Conservation (phyloP, 2,888 invertebrate species). For the Pristionchus exspectatus region DNA sequence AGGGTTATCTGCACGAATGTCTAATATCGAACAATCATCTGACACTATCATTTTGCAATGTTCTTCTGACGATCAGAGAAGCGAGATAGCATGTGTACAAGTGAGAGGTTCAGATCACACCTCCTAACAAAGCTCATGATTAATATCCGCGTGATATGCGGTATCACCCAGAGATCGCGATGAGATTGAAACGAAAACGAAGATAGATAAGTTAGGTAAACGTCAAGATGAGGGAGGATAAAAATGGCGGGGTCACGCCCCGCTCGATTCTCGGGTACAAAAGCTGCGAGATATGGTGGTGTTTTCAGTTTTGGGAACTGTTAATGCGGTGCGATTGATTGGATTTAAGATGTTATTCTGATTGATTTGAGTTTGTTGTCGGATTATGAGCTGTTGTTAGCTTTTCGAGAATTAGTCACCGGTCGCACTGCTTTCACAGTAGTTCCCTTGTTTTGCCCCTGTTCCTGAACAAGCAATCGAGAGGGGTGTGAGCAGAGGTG, state of each 20-base stretch:
- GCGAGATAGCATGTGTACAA: no score
- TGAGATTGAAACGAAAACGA: not conserved
- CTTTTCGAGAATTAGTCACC: no score
- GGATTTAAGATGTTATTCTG: not conserved
- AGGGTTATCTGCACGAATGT: not conserved
- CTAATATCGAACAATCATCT: no score
- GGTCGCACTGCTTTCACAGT: no score
- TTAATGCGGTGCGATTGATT: not conserved
- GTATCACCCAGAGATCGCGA: constrained; percentile 11
- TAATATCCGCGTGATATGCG: constrained; percentile 13
- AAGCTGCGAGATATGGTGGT: not conserved
- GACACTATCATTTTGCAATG: no score
- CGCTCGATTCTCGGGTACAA: not conserved
- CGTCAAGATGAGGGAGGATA: not conserved
- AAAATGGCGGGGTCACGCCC: constrained; percentile 47
- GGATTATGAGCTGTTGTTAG: no score
- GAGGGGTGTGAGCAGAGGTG: not conserved
- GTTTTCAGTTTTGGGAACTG: constrained; percentile 36
- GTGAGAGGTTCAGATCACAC: no score
- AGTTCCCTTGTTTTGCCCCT: no score
- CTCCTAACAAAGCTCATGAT: constrained; percentile 15
- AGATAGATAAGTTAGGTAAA: not conserved
- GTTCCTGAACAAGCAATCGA: not conserved
- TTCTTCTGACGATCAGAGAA: no score
- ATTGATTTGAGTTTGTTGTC: no score